Conservation (phyloP, 2,113 vertebrate genomes). For the Poecilia latipinna region DNA sequence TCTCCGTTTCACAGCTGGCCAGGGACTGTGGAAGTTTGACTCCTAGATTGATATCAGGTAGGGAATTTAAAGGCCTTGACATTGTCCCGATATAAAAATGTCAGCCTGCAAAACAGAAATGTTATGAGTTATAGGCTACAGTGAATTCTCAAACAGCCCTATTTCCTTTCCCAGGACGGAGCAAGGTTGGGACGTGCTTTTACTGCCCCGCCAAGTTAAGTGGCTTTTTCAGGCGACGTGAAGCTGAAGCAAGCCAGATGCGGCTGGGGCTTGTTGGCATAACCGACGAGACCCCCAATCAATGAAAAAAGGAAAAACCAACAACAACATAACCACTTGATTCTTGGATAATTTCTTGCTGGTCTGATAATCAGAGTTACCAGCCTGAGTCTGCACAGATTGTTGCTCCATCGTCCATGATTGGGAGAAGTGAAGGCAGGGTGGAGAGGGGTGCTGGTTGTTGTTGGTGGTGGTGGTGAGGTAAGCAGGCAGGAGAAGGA, state of each 20-base stretch:
- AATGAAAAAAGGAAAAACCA: slow-evolving; percentile 2
- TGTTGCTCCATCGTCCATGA: slow-evolving; percentile 12
- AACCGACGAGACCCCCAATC: neutral
- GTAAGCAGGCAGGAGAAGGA: slow-evolving; percentile 58
- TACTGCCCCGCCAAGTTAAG: slow-evolving; percentile 16
- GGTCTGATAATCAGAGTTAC: slow-evolving; percentile 43
- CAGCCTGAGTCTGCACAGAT: slow-evolving; percentile 39
- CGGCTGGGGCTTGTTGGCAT: slow-evolving; percentile 8
- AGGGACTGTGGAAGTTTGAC: slow-evolving; percentile 54
- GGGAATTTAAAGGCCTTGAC: slow-evolving; percentile 55
- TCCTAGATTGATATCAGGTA: slow-evolving; percentile 58
- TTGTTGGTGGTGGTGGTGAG: neutral
- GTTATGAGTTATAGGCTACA: slow-evolving; percentile 53
- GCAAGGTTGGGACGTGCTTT: slow-evolving; percentile 48
- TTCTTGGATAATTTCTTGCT: slow-evolving; percentile 23
- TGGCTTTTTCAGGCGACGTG: slow-evolving; percentile 20
- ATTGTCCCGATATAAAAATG: slow-evolving; percentile 63
- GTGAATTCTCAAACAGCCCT: slow-evolving; percentile 52
- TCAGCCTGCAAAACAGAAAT: slow-evolving; percentile 49
- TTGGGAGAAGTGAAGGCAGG: slow-evolving; percentile 8
- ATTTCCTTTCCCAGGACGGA: slow-evolving; percentile 53
- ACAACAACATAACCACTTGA: slow-evolving; percentile 5
- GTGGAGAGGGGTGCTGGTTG: slow-evolving; percentile 19
- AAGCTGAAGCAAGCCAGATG: slow-evolving; percentile 33
- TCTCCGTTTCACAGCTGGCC: slow-evolving; percentile 54